Conservation (phyloP, 2,113 vertebrate genomes). For the Pithys albifrons region DNA sequence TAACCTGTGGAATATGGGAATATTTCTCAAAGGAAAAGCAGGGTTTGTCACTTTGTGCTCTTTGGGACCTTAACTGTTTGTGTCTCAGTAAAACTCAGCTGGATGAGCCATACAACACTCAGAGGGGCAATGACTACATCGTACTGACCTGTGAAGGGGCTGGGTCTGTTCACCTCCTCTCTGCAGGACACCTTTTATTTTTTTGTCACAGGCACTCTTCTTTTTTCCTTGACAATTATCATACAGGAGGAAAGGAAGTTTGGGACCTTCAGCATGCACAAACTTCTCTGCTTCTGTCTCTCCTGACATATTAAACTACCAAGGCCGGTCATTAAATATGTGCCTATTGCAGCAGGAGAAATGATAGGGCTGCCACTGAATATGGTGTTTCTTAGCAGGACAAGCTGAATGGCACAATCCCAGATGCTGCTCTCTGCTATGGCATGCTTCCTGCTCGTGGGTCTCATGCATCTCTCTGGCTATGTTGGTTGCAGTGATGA, state of each 20-base stretch:
- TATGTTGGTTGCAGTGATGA: not conserved
- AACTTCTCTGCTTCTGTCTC: not conserved
- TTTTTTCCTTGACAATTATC: not conserved
- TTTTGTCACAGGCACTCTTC: not conserved
- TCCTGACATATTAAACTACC: not conserved
- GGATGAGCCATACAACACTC: not conserved
- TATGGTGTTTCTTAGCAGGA: not conserved
- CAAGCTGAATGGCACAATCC: not conserved
- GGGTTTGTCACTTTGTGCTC: not conserved
- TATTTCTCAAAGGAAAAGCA: conserved; percentile 48
- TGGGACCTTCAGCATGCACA: not conserved
- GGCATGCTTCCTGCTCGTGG: not conserved
- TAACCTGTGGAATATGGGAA: conserved; percentile 58
- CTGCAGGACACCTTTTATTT: not conserved
- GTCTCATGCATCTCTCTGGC: accelerated
- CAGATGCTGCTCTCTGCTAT: not conserved
- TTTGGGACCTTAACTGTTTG: conserved; percentile 11
- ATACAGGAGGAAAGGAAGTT: not conserved
- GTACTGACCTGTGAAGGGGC: not conserved
- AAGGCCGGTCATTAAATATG: not conserved
- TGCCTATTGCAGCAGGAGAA: not conserved
- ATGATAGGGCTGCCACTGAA: not conserved
- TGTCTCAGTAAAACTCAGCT: not conserved
- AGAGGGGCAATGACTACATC: not conserved
- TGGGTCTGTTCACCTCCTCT: not conserved